Conservation (phyloP, 2,113 vertebrate species). For the Callospermophilus lateralis region DNA sequence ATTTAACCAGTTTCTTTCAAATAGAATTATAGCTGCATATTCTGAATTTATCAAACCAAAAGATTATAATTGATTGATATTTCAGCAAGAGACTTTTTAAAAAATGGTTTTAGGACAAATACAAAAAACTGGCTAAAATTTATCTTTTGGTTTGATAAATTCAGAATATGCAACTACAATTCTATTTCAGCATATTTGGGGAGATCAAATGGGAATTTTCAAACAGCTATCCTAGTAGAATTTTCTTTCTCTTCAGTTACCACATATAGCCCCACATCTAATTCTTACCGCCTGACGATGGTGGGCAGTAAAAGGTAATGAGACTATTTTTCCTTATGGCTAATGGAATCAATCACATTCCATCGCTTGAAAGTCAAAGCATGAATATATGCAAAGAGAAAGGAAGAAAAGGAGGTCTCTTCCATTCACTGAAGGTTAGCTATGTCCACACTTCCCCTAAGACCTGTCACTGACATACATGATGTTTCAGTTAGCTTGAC, state of each 20-base stretch:
- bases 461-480: neutral
- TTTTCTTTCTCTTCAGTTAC: neutral
- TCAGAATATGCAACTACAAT: too few relatives aligned
- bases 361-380: neutral
- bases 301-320: too few relatives aligned
- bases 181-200: too few relatives aligned
- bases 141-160: neutral
- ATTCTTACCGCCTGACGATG: neutral
- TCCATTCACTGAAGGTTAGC: neutral
- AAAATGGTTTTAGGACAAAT: neutral
- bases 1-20: neutral
- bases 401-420: neutral
- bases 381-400: neutral
- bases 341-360: neutral
- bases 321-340: neutral
- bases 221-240: too few relatives aligned
- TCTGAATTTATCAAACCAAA: neutral
- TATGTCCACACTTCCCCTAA: neutral
- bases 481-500: neutral
- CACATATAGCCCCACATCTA: neutral
- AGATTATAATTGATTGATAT: neutral
- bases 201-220: neutral
- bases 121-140: neutral
- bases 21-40: neutral
- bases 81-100: conserved; percentile 35